These are phyloP conservation scores for Ceratotherium simum DNA, from an alignment of 2,113 vertebrate genomes.

Conservation along the genomic window DNA sequence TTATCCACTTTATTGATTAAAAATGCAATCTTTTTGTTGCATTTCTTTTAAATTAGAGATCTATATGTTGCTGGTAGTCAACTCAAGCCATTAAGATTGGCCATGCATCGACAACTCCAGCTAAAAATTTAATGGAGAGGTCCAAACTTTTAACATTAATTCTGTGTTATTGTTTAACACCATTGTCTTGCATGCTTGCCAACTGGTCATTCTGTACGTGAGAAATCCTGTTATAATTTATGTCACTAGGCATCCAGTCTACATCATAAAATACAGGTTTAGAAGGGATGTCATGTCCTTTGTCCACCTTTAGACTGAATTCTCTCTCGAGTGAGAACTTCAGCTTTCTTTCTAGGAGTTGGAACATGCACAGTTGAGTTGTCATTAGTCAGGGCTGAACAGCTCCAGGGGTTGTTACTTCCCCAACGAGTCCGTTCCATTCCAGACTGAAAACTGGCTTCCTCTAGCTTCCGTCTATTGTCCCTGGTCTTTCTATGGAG, in stretches of 20 bases:
- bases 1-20: conserved; percentile 12
- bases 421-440: not conserved
- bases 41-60: conserved; percentile 32
- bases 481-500: not conserved
- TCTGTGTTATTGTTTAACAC: not conserved
- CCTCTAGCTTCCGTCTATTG: not conserved
- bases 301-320: not conserved
- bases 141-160: conserved; percentile 32
- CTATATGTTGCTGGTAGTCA: not conserved
- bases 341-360: not conserved
- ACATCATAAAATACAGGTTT: not conserved
- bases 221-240: not conserved
- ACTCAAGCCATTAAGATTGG: not conserved
- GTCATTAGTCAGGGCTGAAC: not conserved
- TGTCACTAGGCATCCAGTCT: not conserved
- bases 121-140: conserved; percentile 24
- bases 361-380: not conserved
- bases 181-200: not conserved
- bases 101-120: not conserved
- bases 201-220: not conserved
- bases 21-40: not conserved
- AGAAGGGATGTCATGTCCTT: not conserved
- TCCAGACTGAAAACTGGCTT: not conserved
- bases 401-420: conserved; percentile 16
- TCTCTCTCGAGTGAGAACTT: not conserved